These are phyloP conservation scores for Ptychadena robeensis DNA, from an alignment of 2,797 vertebrate genomes.

Conservation along the genomic window DNA sequence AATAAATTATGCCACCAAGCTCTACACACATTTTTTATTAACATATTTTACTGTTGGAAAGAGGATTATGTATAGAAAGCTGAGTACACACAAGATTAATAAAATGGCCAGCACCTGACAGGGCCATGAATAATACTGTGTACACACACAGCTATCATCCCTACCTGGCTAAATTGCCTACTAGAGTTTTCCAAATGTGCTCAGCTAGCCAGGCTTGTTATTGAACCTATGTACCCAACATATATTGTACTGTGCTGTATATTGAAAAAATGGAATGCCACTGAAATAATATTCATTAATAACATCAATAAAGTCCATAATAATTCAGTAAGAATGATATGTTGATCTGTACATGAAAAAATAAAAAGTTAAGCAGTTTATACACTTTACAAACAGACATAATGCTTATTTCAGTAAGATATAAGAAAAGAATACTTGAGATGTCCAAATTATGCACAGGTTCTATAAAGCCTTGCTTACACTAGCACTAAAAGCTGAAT, in stretches of 20 bases:
- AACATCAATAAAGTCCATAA: background rate
- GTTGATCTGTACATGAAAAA: background rate
- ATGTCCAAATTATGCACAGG: too few species aligned
- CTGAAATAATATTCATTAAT: background rate
- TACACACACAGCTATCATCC: background rate
- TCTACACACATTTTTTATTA: background rate
- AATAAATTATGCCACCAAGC: conserved; percentile 15
- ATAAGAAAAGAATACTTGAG: too few species aligned
- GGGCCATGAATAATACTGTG: background rate
- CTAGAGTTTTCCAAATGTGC: background rate
- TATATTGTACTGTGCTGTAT: background rate
- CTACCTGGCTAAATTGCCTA: background rate
- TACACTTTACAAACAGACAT: too few species aligned
- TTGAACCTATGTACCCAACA: background rate
- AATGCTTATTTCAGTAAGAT: too few species aligned
- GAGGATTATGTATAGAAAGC: conserved; percentile 19
- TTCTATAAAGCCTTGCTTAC: too few species aligned
- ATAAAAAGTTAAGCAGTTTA: too few species aligned
- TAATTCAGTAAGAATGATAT: background rate
- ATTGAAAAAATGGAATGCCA: background rate
- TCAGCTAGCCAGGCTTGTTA: background rate
- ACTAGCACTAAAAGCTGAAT: too few species aligned
- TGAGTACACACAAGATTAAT: background rate
- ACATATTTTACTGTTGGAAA: conserved; percentile 1
- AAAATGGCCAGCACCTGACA: conserved; percentile 4